Conservation (phyloP, 2,888 invertebrate genomes). For the Quadroppia sp. region DNA sequence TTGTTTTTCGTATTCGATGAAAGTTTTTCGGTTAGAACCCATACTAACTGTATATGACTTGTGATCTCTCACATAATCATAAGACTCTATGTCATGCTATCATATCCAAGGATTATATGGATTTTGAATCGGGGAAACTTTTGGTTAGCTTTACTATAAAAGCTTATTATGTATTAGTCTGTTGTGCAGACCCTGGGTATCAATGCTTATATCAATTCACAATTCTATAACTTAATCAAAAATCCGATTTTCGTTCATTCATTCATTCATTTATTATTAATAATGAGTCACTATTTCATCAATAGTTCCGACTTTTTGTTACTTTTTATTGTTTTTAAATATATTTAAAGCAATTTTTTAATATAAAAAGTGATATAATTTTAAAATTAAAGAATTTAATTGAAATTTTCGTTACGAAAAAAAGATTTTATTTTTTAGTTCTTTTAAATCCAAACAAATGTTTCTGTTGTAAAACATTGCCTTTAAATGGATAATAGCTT, state of each 20-base stretch:
- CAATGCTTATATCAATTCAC: constrained; percentile 9
- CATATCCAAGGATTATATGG: constrained; percentile 25
- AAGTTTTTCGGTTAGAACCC: constrained; percentile 7
- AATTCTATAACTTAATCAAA: constrained; percentile 29
- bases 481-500: constrained; percentile 21
- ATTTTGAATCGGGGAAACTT: constrained; percentile 30
- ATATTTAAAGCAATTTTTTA: neutral
- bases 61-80: constrained; percentile 5
- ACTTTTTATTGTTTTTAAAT: neutral
- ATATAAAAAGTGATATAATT: neutral
- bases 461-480: neutral
- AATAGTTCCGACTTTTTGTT: neutral
- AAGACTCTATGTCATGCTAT: neutral
- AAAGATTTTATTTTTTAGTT: neutral
- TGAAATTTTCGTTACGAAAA: neutral
- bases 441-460: neutral
- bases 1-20: constrained; percentile 30
- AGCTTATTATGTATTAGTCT: constrained; percentile 30
- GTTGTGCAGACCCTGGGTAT: neutral
- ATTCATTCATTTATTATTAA: constrained; percentile 27
- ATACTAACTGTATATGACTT: constrained; percentile 28
- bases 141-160: constrained; percentile 18
- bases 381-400: neutral
- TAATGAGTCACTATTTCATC: constrained; percentile 9
- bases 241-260: constrained; percentile 33